phyloP scores from a whole-genome alignment of 2,888 invertebrate genomes.

The Acheta domesticus region DNA sequence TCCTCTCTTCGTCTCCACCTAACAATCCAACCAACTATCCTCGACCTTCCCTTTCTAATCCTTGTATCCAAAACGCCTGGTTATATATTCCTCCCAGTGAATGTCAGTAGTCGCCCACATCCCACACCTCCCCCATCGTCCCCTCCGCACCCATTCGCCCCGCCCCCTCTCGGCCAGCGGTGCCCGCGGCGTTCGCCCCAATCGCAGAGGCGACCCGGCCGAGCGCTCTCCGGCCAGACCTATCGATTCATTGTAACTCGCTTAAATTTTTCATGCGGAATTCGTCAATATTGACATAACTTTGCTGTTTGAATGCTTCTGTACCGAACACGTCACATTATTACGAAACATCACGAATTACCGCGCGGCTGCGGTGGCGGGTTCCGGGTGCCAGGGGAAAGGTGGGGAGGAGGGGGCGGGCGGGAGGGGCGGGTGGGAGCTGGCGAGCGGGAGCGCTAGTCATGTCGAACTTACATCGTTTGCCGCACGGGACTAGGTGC shows the following conservation, averaged over 20 bases:
- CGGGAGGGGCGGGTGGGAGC: constrained; percentile 25
- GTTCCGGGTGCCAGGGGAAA: background rate
- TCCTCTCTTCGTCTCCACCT: too few relatives aligned
- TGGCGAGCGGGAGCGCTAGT: background rate
- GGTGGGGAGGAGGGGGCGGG: constrained; percentile 27
- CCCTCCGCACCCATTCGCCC: background rate
- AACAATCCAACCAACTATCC: too few relatives aligned
- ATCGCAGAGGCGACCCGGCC: background rate
- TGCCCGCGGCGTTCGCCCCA: background rate
- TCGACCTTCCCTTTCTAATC: too few relatives aligned
- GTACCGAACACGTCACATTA: constrained; percentile 18
- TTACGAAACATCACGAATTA: constrained; percentile 18
- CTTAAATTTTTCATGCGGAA: constrained; percentile 18
- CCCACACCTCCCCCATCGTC: background rate
- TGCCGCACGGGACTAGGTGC: too few relatives aligned
- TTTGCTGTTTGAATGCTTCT: constrained; percentile 18
- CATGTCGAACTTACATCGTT: too few relatives aligned
- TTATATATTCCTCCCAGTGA: too few relatives aligned
- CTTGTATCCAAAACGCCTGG: too few relatives aligned
- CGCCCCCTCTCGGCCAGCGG: background rate
- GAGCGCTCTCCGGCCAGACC: background rate
- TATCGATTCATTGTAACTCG: constrained; percentile 18
- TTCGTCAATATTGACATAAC: constrained; percentile 18
- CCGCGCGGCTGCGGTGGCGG: background rate
- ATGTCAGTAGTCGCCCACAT: too few relatives aligned